Evolutionary conservation across 2,797 vertebrate species (phyloP).

Genomic region (Danio tinwini): DNA sequence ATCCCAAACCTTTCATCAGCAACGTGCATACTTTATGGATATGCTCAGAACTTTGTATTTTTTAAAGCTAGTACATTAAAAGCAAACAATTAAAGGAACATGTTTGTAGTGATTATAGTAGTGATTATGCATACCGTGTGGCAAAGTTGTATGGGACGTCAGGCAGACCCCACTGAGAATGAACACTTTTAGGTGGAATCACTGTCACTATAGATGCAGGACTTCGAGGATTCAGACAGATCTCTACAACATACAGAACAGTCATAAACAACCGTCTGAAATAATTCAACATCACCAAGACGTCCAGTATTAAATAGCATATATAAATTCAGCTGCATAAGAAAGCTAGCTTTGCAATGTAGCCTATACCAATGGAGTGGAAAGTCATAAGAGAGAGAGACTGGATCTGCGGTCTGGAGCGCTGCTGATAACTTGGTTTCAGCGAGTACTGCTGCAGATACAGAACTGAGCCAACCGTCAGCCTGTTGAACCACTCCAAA

Average conservation of each 20-base stretch:
- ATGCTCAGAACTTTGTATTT: not conserved
- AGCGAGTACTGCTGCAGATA: constrained; percentile 86
- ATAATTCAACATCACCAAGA: not conserved
- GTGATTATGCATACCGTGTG: constrained; percentile 78
- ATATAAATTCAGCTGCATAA: not conserved
- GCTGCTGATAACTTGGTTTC: constrained; percentile 84
- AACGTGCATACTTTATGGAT: too few relatives aligned
- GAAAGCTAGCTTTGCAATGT: not conserved
- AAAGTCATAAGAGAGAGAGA: constrained; percentile 83
- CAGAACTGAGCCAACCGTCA: constrained; percentile 86
- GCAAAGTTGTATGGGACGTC: constrained; percentile 84
- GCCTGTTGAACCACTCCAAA: constrained; percentile 86
- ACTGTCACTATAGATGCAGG: constrained; percentile 83
- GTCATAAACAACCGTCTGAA: constrained; percentile 11
- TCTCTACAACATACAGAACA: constrained; percentile 77
- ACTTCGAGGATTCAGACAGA: constrained; percentile 85
- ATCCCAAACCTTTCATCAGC: not conserved
- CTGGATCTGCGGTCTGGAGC: constrained; percentile 82
- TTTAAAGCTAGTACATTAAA: not conserved
- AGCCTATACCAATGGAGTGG: constrained; percentile 79
- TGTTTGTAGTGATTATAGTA: not conserved
- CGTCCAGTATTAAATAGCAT: not conserved
- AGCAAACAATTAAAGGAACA: not conserved
- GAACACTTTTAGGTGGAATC: constrained; percentile 84
- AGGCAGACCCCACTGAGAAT: constrained; percentile 87